Percentiles rank a stretch among this genome's conserved stretches.
phyloP scores from a whole-genome alignment of 2,888 invertebrate species.

The Saturnia pavonia region DNA sequence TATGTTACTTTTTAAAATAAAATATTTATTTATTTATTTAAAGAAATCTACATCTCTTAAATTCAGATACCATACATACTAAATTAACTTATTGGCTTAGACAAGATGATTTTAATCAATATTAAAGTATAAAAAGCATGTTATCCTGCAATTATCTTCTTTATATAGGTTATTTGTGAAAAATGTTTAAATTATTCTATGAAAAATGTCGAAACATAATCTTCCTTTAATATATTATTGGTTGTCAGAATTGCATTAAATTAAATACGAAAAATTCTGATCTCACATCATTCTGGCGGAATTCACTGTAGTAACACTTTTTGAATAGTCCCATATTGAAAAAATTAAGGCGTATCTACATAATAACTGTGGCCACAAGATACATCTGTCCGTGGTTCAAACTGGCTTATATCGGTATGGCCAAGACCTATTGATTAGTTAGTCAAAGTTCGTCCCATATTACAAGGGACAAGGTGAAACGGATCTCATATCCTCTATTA shows the following conservation, averaged over 20 bases:
- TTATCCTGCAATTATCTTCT: too few relatives aligned
- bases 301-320: background rate
- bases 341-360: background rate
- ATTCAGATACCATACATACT: too few relatives aligned
- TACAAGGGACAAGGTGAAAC: constrained; percentile 4
- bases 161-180: too few relatives aligned
- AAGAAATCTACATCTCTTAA: too few relatives aligned
- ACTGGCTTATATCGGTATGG: background rate
- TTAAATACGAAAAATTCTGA: background rate
- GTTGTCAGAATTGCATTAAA: background rate
- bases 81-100: too few relatives aligned
- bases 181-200: too few relatives aligned
- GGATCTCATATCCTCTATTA: constrained; percentile 6
- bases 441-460: constrained; percentile 10
- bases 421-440: constrained; percentile 9
- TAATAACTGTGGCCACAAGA: background rate
- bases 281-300: background rate
- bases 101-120: too few relatives aligned
- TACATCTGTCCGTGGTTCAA: background rate
- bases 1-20: too few relatives aligned
- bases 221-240: too few relatives aligned
- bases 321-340: background rate
- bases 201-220: too few relatives aligned
- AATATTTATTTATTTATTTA: too few relatives aligned
- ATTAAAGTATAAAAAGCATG: too few relatives aligned